Evolutionary conservation across 1,140 invertebrate genomes (phyloP).

Genomic region (Oreohelix idahoensis): DNA sequence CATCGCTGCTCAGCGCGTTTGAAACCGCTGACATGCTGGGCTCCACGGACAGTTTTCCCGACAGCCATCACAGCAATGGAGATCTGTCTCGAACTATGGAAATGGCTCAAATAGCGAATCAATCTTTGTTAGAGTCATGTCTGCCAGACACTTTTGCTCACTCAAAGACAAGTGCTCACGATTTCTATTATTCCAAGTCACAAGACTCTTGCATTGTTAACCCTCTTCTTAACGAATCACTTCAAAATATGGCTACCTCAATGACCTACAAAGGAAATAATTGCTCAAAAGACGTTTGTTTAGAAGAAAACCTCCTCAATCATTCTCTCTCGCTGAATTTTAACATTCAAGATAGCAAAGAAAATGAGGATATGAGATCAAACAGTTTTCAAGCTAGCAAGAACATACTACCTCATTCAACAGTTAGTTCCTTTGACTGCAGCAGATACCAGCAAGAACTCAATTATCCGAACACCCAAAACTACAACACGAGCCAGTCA

Average conservation of each 20-base stretch:
- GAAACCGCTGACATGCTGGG: background rate
- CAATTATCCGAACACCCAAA: background rate
- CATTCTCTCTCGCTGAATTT: background rate
- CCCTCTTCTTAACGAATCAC: background rate
- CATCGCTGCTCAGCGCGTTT: constrained; percentile 18
- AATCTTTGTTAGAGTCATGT: background rate
- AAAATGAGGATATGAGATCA: background rate
- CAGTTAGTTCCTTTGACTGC: background rate
- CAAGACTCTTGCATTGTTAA: background rate
- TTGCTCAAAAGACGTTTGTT: background rate
- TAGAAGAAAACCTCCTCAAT: background rate
- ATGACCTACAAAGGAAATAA: background rate
- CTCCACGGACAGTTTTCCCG: constrained; percentile 16
- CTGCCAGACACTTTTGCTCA: background rate
- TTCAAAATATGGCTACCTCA: background rate
- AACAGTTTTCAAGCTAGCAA: background rate
- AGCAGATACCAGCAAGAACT: background rate
- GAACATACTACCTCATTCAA: background rate
- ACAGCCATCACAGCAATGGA: background rate
- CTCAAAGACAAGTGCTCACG: background rate
- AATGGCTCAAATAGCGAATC: background rate
- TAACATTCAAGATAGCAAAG: background rate
- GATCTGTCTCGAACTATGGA: constrained; percentile 14
- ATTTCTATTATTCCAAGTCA: too few relatives aligned
- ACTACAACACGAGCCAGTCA: background rate